These are phyloP conservation scores for Euglossa dilemma DNA, from an alignment of 1,140 invertebrate genomes.

Conservation along the genomic window DNA sequence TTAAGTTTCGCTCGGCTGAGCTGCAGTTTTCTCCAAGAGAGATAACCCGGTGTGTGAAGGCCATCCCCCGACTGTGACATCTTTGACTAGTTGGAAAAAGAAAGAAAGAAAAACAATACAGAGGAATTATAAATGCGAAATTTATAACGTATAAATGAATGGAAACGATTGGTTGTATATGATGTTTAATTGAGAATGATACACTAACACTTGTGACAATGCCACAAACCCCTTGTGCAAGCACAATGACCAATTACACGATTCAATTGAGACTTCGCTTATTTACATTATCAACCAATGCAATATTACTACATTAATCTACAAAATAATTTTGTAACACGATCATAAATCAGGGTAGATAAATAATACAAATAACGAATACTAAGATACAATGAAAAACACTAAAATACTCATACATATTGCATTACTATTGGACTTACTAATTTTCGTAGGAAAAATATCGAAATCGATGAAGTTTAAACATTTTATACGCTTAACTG, in stretches of 20 bases:
- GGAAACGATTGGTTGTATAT: not conserved
- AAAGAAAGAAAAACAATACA: conserved; percentile 13
- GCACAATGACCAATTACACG: conserved; percentile 8
- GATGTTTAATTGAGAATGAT: conserved; percentile 8
- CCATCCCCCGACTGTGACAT: conserved; percentile 89
- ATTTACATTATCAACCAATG: conserved; percentile 30
- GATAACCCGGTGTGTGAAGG: conserved; percentile 91
- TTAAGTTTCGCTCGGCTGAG: conserved; percentile 97
- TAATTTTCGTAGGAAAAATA: not conserved
- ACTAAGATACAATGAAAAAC: not conserved
- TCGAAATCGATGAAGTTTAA: not conserved
- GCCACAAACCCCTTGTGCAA: not conserved
- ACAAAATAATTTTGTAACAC: not conserved
- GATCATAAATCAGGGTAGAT: not conserved
- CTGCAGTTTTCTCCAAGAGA: conserved; percentile 95
- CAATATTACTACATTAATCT: not conserved
- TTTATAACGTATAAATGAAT: not conserved
- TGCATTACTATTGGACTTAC: not conserved
- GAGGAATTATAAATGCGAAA: conserved; percentile 22
- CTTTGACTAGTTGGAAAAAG: conserved; percentile 74
- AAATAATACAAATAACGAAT: no score
- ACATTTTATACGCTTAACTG: not conserved
- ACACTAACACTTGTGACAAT: not conserved
- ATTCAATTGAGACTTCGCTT: conserved; percentile 24
- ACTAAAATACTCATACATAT: not conserved